Evolutionary conservation across 2,113 vertebrate species (phyloP).

Genomic region (Grus americana): DNA sequence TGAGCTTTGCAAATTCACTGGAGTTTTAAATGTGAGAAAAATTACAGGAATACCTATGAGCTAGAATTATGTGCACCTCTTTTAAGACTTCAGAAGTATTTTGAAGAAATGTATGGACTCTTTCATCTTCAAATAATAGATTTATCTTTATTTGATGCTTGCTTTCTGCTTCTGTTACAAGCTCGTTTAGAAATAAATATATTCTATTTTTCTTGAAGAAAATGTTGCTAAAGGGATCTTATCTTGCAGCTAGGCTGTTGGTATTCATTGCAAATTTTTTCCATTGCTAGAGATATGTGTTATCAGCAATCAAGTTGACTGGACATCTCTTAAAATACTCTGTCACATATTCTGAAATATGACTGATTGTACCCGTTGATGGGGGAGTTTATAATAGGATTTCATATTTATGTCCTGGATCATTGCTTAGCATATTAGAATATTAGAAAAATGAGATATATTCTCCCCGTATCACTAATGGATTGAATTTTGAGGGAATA

Average conservation of each 20-base stretch:
- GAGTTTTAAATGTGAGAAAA: neutral
- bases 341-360: neutral
- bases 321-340: neutral
- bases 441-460: neutral
- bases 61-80: neutral
- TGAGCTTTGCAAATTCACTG: neutral
- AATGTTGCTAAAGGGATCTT: neutral
- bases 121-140: neutral
- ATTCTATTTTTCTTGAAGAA: neutral
- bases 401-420: neutral
- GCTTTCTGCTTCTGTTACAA: neutral
- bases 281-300: fast-evolving
- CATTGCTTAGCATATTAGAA: neutral
- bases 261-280: neutral
- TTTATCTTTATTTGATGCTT: neutral
- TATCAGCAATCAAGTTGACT: neutral
- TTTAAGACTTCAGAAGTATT: neutral
- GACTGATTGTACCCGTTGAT: neutral
- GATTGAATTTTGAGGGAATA: neutral
- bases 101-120: neutral
- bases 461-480: neutral
- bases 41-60: neutral
- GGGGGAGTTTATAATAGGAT: neutral
- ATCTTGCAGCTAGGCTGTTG: neutral
- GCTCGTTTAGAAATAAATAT: neutral